These are phyloP conservation scores for Trachythela sp. DNA, from an alignment of 64 coral and sea anemone species.

Conservation along the genomic window DNA sequence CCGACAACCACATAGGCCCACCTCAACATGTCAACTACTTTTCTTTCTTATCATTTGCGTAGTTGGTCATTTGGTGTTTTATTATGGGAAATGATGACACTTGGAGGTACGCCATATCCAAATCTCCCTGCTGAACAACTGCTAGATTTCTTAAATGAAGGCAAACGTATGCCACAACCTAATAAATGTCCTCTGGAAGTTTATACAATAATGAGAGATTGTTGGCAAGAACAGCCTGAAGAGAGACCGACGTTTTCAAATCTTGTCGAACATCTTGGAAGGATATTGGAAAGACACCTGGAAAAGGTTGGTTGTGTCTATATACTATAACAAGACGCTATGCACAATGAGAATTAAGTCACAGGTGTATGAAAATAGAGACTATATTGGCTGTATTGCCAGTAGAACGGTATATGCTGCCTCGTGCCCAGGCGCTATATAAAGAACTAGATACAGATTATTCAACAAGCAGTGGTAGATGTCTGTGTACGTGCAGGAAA, in stretches of 20 bases:
- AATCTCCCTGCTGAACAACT: constrained; percentile 1
- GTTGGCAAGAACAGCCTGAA: not conserved
- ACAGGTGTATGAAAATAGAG: no score
- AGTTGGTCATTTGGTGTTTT: constrained; percentile 15
- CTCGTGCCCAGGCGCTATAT: no score
- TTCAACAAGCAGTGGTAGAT: no score
- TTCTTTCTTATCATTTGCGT: not conserved
- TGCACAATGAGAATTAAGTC: no score
- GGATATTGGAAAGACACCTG: not conserved
- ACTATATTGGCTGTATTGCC: no score
- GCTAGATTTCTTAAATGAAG: not conserved
- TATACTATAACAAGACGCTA: no score
- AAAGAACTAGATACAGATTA: no score
- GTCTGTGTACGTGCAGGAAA: no score
- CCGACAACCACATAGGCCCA: no score
- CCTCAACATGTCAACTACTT: no score
- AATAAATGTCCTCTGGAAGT: not conserved
- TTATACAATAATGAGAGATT: not conserved
- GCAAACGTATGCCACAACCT: not conserved
- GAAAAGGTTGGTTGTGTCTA: not conserved
- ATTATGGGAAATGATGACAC: constrained; percentile 11
- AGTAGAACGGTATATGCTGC: no score
- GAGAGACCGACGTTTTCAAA: not conserved
- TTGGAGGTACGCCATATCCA: constrained; percentile 2
- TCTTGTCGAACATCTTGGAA: not conserved